phyloP scores from a whole-genome alignment of 2,888 invertebrate species.

The Candidula unifasciata region DNA sequence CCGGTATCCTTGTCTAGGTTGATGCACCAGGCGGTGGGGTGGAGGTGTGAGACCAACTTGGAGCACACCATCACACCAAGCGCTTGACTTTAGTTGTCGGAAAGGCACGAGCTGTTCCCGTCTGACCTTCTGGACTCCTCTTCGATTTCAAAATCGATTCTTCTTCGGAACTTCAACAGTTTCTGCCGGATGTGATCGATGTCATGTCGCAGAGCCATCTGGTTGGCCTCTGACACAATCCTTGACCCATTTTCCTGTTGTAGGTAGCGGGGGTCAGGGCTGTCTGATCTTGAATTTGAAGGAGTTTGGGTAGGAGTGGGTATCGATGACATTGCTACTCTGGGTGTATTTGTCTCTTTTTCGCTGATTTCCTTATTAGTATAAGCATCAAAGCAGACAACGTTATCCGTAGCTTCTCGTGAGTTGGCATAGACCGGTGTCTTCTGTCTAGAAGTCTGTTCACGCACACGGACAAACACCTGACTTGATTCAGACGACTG shows the following conservation, averaged over 20 bases:
- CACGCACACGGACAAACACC: no score
- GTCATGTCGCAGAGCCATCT: conserved; percentile 13
- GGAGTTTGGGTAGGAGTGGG: no score
- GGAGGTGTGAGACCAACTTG: no score
- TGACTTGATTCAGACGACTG: no score
- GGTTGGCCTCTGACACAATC: neutral
- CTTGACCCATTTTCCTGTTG: neutral
- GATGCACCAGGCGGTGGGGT: no score
- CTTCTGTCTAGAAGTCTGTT: no score
- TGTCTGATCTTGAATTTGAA: neutral
- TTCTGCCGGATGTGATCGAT: conserved; percentile 22
- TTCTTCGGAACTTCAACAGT: conserved; percentile 23
- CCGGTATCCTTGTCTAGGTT: no score
- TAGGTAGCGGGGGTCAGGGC: neutral
- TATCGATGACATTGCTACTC: no score
- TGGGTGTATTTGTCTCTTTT: neutral
- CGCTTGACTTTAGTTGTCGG: neutral
- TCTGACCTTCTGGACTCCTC: neutral
- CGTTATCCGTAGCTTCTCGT: no score
- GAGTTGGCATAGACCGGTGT: no score
- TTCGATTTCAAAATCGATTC: conserved; percentile 19
- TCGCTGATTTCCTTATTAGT: neutral
- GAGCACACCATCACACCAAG: no score
- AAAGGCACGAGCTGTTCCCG: neutral
- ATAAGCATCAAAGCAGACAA: no score